Percentiles rank a stretch among this genome's conserved stretches.
Evolutionary conservation across 2,888 invertebrate genomes (phyloP).

Genomic region (Cheiracanthium punctorium): DNA sequence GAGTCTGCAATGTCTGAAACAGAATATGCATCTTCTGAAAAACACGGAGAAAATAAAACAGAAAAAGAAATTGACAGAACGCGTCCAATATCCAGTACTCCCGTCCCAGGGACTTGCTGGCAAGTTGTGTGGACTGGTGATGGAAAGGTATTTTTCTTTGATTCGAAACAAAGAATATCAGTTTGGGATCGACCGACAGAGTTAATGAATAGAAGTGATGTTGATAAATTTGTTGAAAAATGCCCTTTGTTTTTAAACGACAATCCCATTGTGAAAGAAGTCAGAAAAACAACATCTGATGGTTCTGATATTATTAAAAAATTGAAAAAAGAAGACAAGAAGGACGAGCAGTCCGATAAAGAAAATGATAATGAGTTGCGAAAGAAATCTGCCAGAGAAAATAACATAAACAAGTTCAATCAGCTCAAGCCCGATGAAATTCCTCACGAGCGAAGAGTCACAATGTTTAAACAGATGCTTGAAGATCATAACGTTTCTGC

Average conservation of each 20-base stretch:
- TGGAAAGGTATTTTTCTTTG: constrained; percentile 98
- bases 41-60: not conserved
- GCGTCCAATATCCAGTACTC: constrained; percentile 92
- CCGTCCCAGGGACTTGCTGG: constrained; percentile 95
- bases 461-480: constrained; percentile 96
- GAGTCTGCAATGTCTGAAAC: not conserved
- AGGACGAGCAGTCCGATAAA: not conserved
- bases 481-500: constrained; percentile 98
- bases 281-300: not conserved
- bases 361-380: too few species aligned
- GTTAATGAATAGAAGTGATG: constrained; percentile 87
- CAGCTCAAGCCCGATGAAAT: constrained; percentile 79
- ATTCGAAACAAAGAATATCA: constrained; percentile 94
- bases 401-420: constrained; percentile 71
- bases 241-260: constrained; percentile 81
- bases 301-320: not conserved
- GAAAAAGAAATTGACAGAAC: constrained; percentile 82
- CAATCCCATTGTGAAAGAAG: not conserved
- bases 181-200: constrained; percentile 98
- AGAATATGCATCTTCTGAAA: not conserved
- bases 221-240: constrained; percentile 90
- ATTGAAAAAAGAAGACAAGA: not conserved
- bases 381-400: constrained; percentile 72
- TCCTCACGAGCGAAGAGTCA: constrained; percentile 93
- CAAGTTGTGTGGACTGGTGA: constrained; percentile 99